Evolutionary conservation across 2,888 invertebrate species (phyloP).

Genomic region (Drosophila putrida): DNA sequence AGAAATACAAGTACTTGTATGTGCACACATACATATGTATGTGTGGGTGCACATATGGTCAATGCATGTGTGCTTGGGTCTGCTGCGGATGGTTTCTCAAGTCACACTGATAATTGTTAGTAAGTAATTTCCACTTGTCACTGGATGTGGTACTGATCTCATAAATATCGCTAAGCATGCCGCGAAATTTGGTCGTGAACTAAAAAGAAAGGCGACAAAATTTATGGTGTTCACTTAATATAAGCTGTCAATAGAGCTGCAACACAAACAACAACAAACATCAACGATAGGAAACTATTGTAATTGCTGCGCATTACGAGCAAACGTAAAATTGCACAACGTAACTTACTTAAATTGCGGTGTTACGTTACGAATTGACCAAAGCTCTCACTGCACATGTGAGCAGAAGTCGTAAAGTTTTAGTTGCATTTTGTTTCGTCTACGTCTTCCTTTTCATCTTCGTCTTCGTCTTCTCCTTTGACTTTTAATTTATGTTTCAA

Average conservation of each 20-base stretch:
- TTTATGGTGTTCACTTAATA: constrained; percentile 84
- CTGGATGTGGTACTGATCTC: constrained; percentile 52
- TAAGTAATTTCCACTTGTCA: constrained; percentile 63
- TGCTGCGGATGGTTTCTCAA: constrained; percentile 8
- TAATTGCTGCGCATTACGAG: constrained; percentile 68
- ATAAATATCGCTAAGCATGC: constrained; percentile 67
- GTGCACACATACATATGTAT: background rate
- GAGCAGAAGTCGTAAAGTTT: constrained; percentile 69
- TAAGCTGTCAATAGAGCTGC: constrained; percentile 76
- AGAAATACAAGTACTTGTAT: background rate
- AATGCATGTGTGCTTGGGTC: background rate
- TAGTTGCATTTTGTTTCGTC: constrained; percentile 70
- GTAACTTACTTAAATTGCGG: constrained; percentile 55
- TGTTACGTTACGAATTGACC: constrained; percentile 51
- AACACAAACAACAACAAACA: constrained; percentile 26
- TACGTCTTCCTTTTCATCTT: constrained; percentile 41
- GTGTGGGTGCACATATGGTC: background rate
- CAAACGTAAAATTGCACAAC: constrained; percentile 63
- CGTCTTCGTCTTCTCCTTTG: constrained; percentile 67
- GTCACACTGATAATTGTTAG: constrained; percentile 59
- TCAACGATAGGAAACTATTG: constrained; percentile 41
- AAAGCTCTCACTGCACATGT: constrained; percentile 34
- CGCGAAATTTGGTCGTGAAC: constrained; percentile 32
- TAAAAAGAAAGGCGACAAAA: constrained; percentile 54
- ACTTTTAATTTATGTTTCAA: constrained; percentile 85